Evolutionary conservation across 2,797 vertebrate species (phyloP).

Genomic region (Spinus olivaceus): DNA sequence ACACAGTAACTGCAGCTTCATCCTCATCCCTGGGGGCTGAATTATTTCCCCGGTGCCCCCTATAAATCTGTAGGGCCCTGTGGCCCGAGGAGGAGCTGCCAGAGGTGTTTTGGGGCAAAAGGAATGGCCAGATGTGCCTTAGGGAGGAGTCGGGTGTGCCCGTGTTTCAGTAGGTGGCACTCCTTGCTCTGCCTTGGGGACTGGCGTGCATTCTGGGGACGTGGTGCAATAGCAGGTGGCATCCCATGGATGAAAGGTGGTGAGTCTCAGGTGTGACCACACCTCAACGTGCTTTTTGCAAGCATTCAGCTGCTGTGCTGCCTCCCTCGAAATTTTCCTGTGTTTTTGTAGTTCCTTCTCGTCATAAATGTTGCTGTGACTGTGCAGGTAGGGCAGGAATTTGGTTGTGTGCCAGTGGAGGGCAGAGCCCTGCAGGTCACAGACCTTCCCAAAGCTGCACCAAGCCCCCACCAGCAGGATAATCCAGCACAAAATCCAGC

Average conservation of each 20-base stretch:
- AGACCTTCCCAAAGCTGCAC: not conserved
- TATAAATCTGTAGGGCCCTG: not conserved
- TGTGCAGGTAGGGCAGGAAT: fast-evolving
- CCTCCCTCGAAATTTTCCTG: not conserved
- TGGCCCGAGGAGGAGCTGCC: not conserved
- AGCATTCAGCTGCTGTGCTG: not conserved
- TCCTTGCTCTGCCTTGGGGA: not conserved
- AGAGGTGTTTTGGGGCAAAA: not conserved
- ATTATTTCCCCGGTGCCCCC: not conserved
- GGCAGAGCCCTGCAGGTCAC: not conserved
- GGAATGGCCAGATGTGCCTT: not conserved
- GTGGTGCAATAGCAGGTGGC: not conserved
- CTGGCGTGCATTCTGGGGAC: not conserved
- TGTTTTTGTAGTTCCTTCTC: not conserved
- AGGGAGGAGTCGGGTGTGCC: not conserved
- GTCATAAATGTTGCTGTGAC: not conserved
- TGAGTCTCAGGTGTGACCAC: not conserved
- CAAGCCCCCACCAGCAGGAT: not conserved
- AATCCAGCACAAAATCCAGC: not conserved
- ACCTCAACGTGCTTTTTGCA: not conserved
- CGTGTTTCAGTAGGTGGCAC: not conserved
- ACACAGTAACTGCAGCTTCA: not conserved
- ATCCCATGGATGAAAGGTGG: fast-evolving
- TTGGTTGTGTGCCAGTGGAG: fast-evolving
- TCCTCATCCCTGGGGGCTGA: not conserved